Percentiles rank a stretch among this genome's conserved stretches.
Conservation (phyloP, 2,797 vertebrate species). For the Huso huso region DNA sequence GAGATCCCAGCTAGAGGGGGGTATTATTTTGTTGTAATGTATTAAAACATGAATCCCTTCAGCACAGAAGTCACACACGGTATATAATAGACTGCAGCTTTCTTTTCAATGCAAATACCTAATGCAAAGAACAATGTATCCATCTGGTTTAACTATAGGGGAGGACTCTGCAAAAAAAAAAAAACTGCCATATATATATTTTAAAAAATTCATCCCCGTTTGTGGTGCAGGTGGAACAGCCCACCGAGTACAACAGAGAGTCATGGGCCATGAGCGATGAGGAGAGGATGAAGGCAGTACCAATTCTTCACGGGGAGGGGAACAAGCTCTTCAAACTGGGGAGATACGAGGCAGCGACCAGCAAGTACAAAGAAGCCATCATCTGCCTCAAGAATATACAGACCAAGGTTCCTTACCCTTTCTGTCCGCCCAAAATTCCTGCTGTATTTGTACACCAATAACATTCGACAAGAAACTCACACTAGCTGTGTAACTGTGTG, state of each 20-base stretch:
- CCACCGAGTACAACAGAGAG: conserved; percentile 74
- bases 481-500: conserved; percentile 2
- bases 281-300: conserved; percentile 69
- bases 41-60: no score
- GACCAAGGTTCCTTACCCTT: conserved; percentile 53
- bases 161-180: conserved; percentile 4
- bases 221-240: conserved; percentile 61
- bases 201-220: not conserved
- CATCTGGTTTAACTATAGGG: no score
- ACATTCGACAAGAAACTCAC: not conserved
- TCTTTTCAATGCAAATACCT: no score
- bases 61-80: no score
- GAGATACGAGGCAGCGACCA: conserved; percentile 53
- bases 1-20: no score
- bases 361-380: conserved; percentile 72
- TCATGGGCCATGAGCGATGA: conserved; percentile 72
- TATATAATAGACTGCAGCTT: no score
- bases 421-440: no score
- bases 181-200: no score
- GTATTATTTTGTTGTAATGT: no score
- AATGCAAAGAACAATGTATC: no score
- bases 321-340: conserved; percentile 70
- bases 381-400: conserved; percentile 73
- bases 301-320: conserved; percentile 67
- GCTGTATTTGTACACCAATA: not conserved